phyloP scores from a whole-genome alignment of 2,797 vertebrate genomes.

The Catamblyrhynchus diadema region DNA sequence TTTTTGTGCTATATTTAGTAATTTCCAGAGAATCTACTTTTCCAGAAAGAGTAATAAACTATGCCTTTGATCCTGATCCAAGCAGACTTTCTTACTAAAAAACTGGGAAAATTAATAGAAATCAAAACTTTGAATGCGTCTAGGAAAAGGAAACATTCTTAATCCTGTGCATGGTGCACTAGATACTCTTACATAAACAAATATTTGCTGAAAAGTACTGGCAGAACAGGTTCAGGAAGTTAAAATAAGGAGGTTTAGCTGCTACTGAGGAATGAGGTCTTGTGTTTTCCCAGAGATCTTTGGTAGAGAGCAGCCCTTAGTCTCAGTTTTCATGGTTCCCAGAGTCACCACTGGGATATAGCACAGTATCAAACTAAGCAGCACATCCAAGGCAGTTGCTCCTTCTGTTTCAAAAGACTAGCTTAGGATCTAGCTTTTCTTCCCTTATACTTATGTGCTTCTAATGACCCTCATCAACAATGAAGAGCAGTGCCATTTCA shows the following conservation, averaged over 20 bases:
- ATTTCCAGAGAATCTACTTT: conserved; percentile 3
- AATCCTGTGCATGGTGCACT: neutral
- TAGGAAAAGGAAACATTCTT: neutral
- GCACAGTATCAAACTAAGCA: neutral
- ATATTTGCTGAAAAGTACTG: neutral
- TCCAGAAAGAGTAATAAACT: neutral
- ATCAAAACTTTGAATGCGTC: neutral
- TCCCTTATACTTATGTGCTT: neutral
- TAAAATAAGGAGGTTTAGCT: neutral
- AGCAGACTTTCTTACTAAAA: neutral
- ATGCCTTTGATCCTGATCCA: neutral
- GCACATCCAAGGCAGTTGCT: neutral
- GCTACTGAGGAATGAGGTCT: neutral
- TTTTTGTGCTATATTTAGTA: neutral
- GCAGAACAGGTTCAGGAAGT: neutral
- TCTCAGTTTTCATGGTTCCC: neutral
- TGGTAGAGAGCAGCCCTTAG: neutral
- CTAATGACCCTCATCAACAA: neutral
- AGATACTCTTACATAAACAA: neutral
- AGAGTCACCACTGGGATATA: neutral
- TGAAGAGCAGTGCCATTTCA: neutral
- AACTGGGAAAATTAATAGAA: neutral
- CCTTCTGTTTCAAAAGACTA: neutral
- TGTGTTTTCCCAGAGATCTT: neutral
- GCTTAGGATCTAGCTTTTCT: neutral